Evolutionary conservation across 2,888 invertebrate species (phyloP).

Genomic region (Himalopsyche tibetana): DNA sequence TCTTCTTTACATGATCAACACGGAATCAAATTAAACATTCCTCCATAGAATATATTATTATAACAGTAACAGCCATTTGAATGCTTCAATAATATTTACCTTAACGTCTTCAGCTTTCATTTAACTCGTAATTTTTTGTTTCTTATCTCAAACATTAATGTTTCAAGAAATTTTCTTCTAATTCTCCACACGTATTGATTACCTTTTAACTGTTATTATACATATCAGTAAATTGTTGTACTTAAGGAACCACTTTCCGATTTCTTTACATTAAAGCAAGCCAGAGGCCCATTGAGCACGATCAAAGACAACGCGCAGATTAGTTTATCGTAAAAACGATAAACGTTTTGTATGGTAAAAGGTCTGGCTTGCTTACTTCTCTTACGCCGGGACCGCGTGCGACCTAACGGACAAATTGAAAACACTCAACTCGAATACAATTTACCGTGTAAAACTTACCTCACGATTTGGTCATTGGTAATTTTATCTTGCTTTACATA

Average conservation of each 20-base stretch:
- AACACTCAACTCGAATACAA: constrained; percentile 49
- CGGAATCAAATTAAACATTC: no score
- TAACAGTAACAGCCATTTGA: no score
- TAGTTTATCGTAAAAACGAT: constrained; percentile 15
- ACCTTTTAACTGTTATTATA: no score
- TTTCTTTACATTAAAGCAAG: constrained; percentile 10
- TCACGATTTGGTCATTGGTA: constrained; percentile 28
- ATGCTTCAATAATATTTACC: no score
- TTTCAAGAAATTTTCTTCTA: no score
- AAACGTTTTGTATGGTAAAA: constrained; percentile 30
- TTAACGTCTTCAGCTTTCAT: no score
- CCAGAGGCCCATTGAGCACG: constrained; percentile 15
- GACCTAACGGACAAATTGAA: constrained; percentile 53
- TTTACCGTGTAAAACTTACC: constrained; percentile 39
- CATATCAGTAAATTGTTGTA: background rate
- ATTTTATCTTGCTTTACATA: constrained; percentile 19
- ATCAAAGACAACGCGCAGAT: constrained; percentile 22
- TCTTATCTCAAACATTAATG: no score
- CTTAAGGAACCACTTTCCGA: background rate
- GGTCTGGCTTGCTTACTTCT: background rate
- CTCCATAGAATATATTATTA: no score
- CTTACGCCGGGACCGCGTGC: constrained; percentile 13
- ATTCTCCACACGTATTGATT: no score
- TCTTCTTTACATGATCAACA: no score
- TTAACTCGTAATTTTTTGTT: no score